Conservation (phyloP, 2,113 vertebrate species). For the Thymallus thymallus region DNA sequence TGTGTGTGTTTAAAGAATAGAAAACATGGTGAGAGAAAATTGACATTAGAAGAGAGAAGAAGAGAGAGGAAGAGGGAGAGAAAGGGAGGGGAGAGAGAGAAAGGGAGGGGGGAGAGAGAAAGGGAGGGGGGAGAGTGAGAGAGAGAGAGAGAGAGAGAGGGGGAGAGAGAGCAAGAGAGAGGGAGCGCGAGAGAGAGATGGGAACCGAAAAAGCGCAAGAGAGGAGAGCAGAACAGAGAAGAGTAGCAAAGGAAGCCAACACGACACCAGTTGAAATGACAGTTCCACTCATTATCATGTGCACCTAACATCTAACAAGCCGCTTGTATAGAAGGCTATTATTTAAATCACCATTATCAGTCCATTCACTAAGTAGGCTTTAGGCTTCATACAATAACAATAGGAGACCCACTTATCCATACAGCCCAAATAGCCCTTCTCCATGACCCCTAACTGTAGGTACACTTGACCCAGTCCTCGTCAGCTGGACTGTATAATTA, state of each 20-base stretch:
- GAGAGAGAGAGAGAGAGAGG: background rate
- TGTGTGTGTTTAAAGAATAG: background rate
- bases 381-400: too few relatives aligned
- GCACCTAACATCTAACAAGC: background rate
- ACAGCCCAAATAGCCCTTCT: too few relatives aligned
- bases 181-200: background rate
- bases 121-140: background rate
- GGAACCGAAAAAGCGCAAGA: background rate
- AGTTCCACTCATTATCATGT: background rate
- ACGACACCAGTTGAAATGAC: background rate
- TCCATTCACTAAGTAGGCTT: too few relatives aligned
- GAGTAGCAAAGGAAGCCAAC: background rate
- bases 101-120: too few relatives aligned
- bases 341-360: too few relatives aligned
- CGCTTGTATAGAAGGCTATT: background rate
- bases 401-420: too few relatives aligned
- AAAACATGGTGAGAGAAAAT: background rate
- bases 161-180: slow-evolving; percentile 14
- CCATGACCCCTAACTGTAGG: too few relatives aligned
- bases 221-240: background rate
- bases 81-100: slow-evolving; percentile 13
- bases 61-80: too few relatives aligned
- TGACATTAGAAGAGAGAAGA: background rate
- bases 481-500: too few relatives aligned
- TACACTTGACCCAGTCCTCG: too few relatives aligned